A percentile compares a stretch with the other conserved stretches of the same genome.
phyloP scores from a whole-genome alignment of 2,888 invertebrate genomes.

The Asteroscopus sphinx region DNA sequence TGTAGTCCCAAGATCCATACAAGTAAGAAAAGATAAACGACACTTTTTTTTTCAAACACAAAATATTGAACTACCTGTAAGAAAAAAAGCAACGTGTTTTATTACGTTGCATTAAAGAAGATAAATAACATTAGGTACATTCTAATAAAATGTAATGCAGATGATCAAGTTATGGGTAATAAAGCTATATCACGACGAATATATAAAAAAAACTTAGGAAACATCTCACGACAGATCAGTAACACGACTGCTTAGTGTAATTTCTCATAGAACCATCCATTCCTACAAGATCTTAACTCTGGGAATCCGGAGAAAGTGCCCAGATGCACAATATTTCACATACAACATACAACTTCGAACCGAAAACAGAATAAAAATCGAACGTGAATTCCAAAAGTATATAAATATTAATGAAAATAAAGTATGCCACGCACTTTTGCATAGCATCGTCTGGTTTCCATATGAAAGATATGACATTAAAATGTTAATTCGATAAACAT shows the following conservation, averaged over 20 bases:
- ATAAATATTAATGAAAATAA: conserved; percentile 83
- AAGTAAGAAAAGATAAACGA: no score
- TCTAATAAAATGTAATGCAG: not conserved
- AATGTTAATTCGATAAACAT: conserved; percentile 79
- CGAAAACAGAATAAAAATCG: conserved; percentile 56
- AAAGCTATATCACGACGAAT: not conserved
- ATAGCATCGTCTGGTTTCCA: conserved; percentile 78
- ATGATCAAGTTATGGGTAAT: not conserved
- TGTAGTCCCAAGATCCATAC: no score
- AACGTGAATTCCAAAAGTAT: conserved; percentile 74
- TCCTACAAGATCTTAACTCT: conserved; percentile 15
- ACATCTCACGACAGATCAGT: conserved; percentile 27
- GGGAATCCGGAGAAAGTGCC: conserved; percentile 56
- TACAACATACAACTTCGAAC: conserved; percentile 69
- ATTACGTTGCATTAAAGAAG: no score
- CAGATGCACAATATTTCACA: conserved; percentile 41
- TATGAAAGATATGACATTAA: conserved; percentile 77
- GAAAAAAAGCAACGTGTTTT: no score
- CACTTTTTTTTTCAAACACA: no score
- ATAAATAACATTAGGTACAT: no score
- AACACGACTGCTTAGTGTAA: conserved; percentile 27
- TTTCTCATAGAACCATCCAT: conserved; percentile 46
- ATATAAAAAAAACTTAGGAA: not conserved
- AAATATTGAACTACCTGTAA: no score
- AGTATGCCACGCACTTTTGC: conserved; percentile 81